Conservation (phyloP, 2,888 invertebrate genomes). For the Drosophila sordidula region DNA sequence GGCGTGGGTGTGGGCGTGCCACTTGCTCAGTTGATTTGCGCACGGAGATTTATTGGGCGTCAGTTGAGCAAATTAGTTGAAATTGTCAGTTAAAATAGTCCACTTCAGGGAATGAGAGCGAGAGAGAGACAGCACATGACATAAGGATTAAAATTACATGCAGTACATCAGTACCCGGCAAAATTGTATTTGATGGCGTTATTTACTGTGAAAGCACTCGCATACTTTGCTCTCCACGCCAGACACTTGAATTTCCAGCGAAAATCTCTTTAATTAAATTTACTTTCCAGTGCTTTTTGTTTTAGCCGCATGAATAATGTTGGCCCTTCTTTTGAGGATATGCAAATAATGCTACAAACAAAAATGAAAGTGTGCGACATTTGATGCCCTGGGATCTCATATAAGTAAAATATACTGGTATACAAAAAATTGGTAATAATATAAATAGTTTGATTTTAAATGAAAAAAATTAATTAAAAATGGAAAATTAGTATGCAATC, state of each 20-base stretch:
- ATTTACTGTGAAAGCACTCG: not conserved
- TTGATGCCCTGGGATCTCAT: conserved; percentile 30
- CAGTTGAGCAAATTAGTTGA: conserved; percentile 77
- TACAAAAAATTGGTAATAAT: too few relatives aligned
- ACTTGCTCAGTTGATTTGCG: conserved; percentile 73
- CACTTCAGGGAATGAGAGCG: not conserved
- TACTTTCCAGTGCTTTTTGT: conserved; percentile 36
- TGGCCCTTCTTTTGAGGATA: conserved; percentile 39
- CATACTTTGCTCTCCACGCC: conserved; percentile 11
- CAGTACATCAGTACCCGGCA: not conserved
- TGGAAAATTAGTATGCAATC: too few relatives aligned
- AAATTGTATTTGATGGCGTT: conserved; percentile 1
- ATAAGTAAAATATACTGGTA: too few relatives aligned
- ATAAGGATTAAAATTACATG: conserved; percentile 12
- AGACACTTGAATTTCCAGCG: conserved; percentile 23
- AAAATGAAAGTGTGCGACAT: conserved; percentile 31
- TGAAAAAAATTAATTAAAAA: not conserved
- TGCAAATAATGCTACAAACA: conserved; percentile 67
- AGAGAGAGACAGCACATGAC: conserved; percentile 11
- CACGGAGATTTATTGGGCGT: conserved; percentile 80
- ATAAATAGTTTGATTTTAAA: too few relatives aligned
- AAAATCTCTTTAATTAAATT: conserved; percentile 71
- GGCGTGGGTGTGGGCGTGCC: conserved; percentile 39
- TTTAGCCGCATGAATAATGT: conserved; percentile 44
- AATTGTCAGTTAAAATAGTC: conserved; percentile 75